Evolutionary conservation across 2,888 invertebrate genomes (phyloP), one percentile per base, ranked within the genome.

Genomic region (Eucera pruinosa): DNA sequence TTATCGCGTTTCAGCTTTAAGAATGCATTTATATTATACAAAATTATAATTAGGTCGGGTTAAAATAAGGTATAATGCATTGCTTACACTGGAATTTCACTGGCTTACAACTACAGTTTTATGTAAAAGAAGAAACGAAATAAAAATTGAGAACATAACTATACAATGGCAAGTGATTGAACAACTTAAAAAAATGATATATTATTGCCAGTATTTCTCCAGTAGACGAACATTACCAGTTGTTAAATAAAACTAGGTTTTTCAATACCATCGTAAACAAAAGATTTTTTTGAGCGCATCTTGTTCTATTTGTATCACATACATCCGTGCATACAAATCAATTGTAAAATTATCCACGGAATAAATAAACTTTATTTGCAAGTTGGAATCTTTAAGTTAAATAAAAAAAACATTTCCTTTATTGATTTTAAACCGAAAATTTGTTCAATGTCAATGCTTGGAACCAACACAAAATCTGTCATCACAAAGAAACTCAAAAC

Each of bases 231-330:
- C 13, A 18, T 23, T 3, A 13, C 25, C 23, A 15, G 2, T 48
- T 15, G n/a, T 36, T 25, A 9, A 25, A 18, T 18, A 41, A 41
- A 67, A 41, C 2, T 55, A 18, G 30, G 18, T 45, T 41, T 13
- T 18, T 25, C n/a, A 23, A 25, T 36, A 45, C n/a, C 11, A 11
- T 18, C n/a, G 20, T 18, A n/a, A 68, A 61, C 18, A 18, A 62
- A 69, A 39, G 7, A 15, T 7, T 27, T 36, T 36, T 45, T 69
- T 20, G n/a, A 54, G 25, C 23, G 36, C 18, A 69, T 57, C 33
- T n/a, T n/a, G 13, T 67, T 50, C 48, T 57, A 58, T 50, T 50
- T 71, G 48, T 41, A 50, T 66, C 23, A 27, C 30, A 48, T 70
- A 48, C 48, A 57, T 41, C 20, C 47, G 2, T 50, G 55, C 47